Conservation (phyloP, 2,797 vertebrate species). For the Hippocampus kuda region DNA sequence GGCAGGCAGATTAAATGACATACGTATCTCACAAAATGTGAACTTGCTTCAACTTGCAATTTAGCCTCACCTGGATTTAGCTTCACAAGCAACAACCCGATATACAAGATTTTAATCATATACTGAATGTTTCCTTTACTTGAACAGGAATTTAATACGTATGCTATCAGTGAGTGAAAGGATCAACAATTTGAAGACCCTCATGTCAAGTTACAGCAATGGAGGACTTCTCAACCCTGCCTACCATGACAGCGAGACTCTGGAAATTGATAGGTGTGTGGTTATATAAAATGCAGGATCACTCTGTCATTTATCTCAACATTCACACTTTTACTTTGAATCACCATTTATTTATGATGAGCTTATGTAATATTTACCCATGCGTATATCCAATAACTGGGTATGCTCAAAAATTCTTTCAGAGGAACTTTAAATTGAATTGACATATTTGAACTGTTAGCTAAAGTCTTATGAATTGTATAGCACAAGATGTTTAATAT, state of each 20-base stretch:
- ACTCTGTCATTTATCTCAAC: neutral
- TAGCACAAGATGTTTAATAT: neutral
- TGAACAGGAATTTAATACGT: neutral
- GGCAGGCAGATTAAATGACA: conserved; percentile 7
- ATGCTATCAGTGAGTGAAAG: conserved; percentile 10
- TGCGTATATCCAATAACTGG: neutral
- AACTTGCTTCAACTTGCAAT: neutral
- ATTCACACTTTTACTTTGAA: neutral
- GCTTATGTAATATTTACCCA: neutral
- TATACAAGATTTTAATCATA: neutral
- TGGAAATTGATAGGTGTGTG: conserved; percentile 65
- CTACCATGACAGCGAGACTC: conserved; percentile 72
- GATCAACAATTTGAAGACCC: conserved; percentile 18
- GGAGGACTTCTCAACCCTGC: conserved; percentile 55
- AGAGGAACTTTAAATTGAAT: neutral
- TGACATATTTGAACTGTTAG: neutral
- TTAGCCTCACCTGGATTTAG: neutral
- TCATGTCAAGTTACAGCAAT: conserved; percentile 53
- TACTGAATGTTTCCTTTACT: neutral
- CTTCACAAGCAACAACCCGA: neutral
- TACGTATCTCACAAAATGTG: neutral
- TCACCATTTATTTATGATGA: too few species aligned
- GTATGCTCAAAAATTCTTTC: neutral
- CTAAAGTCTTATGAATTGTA: neutral
- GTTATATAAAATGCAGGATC: neutral